Evolutionary conservation across 2,113 vertebrate genomes (phyloP).

Genomic region (Elephas maximus): DNA sequence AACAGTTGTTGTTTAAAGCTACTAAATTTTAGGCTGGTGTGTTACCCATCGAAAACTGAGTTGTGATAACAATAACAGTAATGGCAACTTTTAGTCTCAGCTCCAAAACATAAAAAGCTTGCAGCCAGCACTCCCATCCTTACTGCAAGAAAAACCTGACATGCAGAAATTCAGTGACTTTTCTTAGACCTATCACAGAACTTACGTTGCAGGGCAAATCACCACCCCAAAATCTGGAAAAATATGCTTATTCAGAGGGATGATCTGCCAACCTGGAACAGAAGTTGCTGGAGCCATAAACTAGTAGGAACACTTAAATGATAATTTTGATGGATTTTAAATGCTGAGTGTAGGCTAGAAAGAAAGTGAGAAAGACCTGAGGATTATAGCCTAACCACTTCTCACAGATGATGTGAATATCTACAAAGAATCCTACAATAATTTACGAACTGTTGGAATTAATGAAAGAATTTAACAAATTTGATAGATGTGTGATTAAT

Average conservation of each 20-base stretch:
- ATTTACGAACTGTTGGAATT: background rate
- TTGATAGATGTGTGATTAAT: too few species aligned
- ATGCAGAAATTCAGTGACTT: background rate
- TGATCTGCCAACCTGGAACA: background rate
- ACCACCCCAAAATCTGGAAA: background rate
- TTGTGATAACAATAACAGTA: background rate
- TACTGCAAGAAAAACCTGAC: background rate
- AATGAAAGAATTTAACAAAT: too few species aligned
- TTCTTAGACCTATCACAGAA: background rate
- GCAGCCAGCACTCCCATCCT: background rate
- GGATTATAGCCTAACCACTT: background rate
- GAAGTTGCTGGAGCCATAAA: background rate
- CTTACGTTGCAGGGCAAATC: background rate
- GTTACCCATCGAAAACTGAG: background rate
- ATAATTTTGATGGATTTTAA: too few species aligned
- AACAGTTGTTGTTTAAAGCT: background rate
- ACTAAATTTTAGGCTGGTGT: background rate
- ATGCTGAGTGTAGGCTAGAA: background rate
- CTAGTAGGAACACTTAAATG: background rate
- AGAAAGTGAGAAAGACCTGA: background rate
- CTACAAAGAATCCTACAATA: background rate
- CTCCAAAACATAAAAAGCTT: background rate
- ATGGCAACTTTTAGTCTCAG: background rate
- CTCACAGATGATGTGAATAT: background rate
- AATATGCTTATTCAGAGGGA: background rate